Evolutionary conservation across 2,797 vertebrate genomes (phyloP).

Genomic region (Champsocephalus gunnari): DNA sequence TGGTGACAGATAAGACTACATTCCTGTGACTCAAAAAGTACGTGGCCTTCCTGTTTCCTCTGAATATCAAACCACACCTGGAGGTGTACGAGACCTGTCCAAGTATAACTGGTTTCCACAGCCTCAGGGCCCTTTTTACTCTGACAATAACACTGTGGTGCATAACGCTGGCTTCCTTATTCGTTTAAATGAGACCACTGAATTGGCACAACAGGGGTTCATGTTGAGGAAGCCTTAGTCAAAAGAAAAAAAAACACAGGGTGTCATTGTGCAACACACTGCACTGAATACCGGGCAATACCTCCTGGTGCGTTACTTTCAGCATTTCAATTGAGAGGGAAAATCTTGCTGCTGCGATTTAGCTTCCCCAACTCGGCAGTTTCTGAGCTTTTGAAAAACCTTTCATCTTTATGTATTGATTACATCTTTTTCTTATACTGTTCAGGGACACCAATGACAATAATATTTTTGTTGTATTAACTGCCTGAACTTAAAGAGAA

Average conservation of each 20-base stretch:
- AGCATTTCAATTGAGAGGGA: constrained; percentile 15
- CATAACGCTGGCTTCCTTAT: constrained; percentile 28
- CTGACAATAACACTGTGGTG: constrained; percentile 21
- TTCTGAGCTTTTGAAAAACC: constrained; percentile 26
- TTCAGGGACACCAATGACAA: background rate
- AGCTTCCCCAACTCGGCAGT: background rate
- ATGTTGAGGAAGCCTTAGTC: constrained; percentile 11
- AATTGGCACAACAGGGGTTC: constrained; percentile 4
- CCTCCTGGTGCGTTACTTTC: background rate
- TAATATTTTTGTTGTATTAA: background rate
- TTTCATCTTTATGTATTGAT: constrained; percentile 34
- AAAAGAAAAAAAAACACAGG: constrained; percentile 14
- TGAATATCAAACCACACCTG: constrained; percentile 59
- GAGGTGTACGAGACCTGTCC: constrained; percentile 32
- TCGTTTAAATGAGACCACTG: constrained; percentile 46
- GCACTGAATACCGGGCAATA: background rate
- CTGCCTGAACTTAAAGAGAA: background rate
- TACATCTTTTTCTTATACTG: constrained; percentile 23
- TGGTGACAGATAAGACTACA: constrained; percentile 37
- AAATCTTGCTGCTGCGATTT: background rate
- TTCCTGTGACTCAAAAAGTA: constrained; percentile 16
- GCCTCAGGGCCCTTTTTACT: constrained; percentile 35
- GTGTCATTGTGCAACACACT: background rate
- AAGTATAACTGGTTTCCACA: constrained; percentile 49
- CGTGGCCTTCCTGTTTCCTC: constrained; percentile 28